Conservation (phyloP, 2,888 invertebrate species). For the Microctonus brassicae region DNA sequence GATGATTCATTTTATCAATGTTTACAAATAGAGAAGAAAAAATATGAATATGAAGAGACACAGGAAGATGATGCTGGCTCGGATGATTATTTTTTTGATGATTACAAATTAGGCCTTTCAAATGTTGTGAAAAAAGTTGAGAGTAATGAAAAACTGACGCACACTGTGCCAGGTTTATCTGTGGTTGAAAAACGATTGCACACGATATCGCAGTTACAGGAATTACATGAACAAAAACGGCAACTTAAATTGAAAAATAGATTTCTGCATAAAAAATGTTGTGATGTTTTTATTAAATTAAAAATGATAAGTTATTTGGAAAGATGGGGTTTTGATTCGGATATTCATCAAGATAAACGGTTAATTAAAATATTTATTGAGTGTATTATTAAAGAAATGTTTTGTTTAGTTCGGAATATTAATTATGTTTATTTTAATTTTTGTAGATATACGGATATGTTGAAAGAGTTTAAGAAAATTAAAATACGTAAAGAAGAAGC, state of each 20-base stretch:
- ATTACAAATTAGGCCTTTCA: neutral
- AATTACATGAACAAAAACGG: conserved; percentile 38
- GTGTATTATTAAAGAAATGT: neutral
- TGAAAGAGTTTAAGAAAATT: conserved; percentile 43
- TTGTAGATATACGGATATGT: conserved; percentile 41
- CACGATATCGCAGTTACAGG: conserved; percentile 38
- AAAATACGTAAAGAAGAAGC: conserved; percentile 29
- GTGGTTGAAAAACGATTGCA: conserved; percentile 37
- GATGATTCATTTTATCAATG: neutral
- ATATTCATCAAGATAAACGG: conserved; percentile 32
- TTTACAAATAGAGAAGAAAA: neutral
- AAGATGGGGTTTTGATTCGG: conserved; percentile 18
- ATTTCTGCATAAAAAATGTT: conserved; percentile 48
- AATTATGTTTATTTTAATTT: no score
- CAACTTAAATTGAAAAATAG: conserved; percentile 41
- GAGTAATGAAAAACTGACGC: neutral
- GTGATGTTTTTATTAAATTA: conserved; percentile 39
- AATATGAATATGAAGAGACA: neutral
- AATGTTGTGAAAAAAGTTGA: neutral
- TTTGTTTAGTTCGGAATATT: no score
- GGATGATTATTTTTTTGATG: neutral
- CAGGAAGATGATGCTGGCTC: neutral
- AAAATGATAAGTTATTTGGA: conserved; percentile 41
- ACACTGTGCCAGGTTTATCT: conserved; percentile 11
- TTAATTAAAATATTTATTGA: neutral